Conservation (phyloP, 2,797 vertebrate genomes). For the Cichlasoma orientale region DNA sequence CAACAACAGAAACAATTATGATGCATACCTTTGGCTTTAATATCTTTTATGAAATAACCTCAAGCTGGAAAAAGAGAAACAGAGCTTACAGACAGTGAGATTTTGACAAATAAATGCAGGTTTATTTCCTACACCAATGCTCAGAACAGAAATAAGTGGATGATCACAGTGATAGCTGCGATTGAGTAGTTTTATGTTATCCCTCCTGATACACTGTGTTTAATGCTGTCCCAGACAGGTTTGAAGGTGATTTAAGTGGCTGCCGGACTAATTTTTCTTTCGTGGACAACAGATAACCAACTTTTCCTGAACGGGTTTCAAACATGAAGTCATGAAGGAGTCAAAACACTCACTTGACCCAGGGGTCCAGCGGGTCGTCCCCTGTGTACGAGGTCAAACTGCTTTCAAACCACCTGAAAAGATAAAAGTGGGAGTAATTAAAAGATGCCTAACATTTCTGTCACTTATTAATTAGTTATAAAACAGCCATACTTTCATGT, state of each 20-base stretch:
- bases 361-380: constrained; percentile 71
- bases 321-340: background rate
- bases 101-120: background rate
- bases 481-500: background rate
- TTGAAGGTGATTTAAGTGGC: background rate
- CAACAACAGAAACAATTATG: background rate
- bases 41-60: background rate
- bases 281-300: background rate
- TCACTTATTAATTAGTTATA: background rate
- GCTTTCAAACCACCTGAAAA: constrained; percentile 61
- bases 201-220: background rate
- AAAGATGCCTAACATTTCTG: background rate
- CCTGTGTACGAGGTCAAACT: constrained; percentile 57
- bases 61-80: background rate
- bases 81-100: background rate
- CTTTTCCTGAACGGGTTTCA: background rate
- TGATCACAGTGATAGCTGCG: too few species aligned
- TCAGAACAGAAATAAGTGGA: background rate
- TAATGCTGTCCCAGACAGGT: background rate
- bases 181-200: too few species aligned
- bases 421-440: fast-evolving
- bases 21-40: background rate
- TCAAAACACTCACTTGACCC: constrained; percentile 61
- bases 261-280: background rate
- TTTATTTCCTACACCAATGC: background rate